These are phyloP conservation scores for Cephus sareptanus DNA, from an alignment of 2,888 invertebrate species.

Conservation along the genomic window DNA sequence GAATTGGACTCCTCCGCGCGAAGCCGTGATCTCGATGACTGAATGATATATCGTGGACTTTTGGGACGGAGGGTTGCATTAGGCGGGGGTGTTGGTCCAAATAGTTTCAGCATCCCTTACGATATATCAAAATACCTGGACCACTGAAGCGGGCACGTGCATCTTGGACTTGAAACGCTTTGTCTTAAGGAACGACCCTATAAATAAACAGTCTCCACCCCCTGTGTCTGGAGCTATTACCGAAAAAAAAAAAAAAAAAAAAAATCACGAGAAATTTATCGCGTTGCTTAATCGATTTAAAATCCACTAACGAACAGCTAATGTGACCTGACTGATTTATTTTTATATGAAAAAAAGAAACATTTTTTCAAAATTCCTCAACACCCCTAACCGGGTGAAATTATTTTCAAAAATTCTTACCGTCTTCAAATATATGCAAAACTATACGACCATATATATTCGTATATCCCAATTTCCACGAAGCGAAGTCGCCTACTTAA, in stretches of 20 bases:
- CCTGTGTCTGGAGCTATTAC: constrained; percentile 28
- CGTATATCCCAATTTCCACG: background rate
- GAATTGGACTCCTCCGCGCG: background rate
- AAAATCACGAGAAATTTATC: constrained; percentile 37
- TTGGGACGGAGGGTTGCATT: constrained; percentile 23
- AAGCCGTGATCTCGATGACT: constrained; percentile 27
- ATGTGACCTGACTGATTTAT: constrained; percentile 22
- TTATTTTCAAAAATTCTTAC: background rate
- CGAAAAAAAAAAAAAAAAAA: constrained; percentile 36
- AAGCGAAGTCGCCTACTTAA: background rate
- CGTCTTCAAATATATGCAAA: background rate
- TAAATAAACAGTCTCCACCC: constrained; percentile 40
- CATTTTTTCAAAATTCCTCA: background rate
- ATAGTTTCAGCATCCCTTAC: constrained; percentile 40
- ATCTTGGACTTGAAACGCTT: constrained; percentile 13
- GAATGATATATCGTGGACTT: constrained; percentile 37
- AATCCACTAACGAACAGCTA: constrained; percentile 42
- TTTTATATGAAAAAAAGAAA: background rate
- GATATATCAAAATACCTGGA: constrained; percentile 39
- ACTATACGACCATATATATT: background rate
- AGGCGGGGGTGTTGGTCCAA: constrained; percentile 43
- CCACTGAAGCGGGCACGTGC: constrained; percentile 20
- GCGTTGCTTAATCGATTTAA: constrained; percentile 40
- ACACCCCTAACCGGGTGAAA: background rate
- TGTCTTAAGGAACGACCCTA: constrained; percentile 30